Evolutionary conservation across 2,113 vertebrate genomes (phyloP), one percentile per base, ranked within the genome.

Genomic region (Tauraco erythrolophus): DNA sequence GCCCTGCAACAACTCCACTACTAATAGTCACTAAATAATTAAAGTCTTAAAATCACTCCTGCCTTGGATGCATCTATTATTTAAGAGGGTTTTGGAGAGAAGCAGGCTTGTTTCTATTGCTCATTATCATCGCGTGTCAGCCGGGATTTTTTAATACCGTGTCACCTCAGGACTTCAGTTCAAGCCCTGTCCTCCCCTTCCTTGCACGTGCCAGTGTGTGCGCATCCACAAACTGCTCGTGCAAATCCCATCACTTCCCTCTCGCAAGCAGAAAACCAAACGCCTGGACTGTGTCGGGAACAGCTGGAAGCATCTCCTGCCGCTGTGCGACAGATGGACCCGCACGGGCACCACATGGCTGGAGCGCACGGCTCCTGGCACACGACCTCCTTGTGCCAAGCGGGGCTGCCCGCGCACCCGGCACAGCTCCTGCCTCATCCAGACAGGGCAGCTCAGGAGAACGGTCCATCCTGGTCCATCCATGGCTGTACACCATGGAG

Each of bases 1-100:
- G 76, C 82, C 57, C 50, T 14, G 14, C 57, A 46, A 88, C 66
- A 80, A 24, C 65, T 60, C 71, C 7, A 10, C 75, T 66, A 50
- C 85, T 91, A 83, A 84, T 83, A 92, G 8, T 45, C 82, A 58
- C 91, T 97, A 35, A 97, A 96, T 96, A 95, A 95, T 96, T 93
- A 35, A 97, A 60, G 70, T 24, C 91, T 89, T 93, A 94, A 96
- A 94, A 80, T 96, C 96, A 93, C 90, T 93, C 6, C 90, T 94
- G 88, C 70, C 88, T 85, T 11, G 74, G 58, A 17, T 13, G 19
- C 75, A 75, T 97, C 70, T 33, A 89, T 96, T 91, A 97, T 96
- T 95, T 54, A 95, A 72, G 88, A 72, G 35, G 41, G 57, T 41
- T 88, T 81, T 64, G 80, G 75, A 92, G 41, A 75, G 78, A 85